These are phyloP conservation scores for Manis javanica DNA, from an alignment of 2,797 vertebrate species.

Conservation along the genomic window DNA sequence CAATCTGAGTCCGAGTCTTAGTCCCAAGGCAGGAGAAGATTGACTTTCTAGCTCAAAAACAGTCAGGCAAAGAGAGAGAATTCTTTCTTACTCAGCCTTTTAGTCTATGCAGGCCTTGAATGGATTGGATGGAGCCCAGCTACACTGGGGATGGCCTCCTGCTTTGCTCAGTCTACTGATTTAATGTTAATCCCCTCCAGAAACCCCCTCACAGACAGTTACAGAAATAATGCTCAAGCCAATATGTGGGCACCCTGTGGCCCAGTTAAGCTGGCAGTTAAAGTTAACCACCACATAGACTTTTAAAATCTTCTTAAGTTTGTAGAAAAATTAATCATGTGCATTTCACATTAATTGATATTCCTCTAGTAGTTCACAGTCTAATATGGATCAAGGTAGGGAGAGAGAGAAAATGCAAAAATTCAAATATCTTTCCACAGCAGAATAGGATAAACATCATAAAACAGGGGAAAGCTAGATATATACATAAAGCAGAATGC, in stretches of 20 bases:
- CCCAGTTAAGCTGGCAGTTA: not conserved
- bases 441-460: not conserved
- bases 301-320: not conserved
- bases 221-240: not conserved
- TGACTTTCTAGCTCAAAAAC: not conserved
- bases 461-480: conserved; percentile 12
- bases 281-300: not conserved
- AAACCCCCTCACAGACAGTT: not conserved
- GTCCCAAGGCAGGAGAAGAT: not conserved
- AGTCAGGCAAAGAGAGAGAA: not conserved
- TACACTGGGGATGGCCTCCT: not conserved
- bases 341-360: conserved; percentile 18
- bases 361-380: not conserved
- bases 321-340: not conserved
- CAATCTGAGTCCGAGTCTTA: not conserved
- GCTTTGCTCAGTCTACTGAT: not conserved
- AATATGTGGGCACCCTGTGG: not conserved
- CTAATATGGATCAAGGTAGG: not conserved
- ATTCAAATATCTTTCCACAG: not conserved
- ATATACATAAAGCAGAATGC: not conserved
- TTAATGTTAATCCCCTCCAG: not conserved
- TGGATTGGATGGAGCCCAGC: not conserved
- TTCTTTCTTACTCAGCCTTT: not conserved
- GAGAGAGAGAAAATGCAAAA: not conserved
- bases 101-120: not conserved